Conservation (phyloP, 2,888 invertebrate genomes). For the Aphidius colemani region DNA sequence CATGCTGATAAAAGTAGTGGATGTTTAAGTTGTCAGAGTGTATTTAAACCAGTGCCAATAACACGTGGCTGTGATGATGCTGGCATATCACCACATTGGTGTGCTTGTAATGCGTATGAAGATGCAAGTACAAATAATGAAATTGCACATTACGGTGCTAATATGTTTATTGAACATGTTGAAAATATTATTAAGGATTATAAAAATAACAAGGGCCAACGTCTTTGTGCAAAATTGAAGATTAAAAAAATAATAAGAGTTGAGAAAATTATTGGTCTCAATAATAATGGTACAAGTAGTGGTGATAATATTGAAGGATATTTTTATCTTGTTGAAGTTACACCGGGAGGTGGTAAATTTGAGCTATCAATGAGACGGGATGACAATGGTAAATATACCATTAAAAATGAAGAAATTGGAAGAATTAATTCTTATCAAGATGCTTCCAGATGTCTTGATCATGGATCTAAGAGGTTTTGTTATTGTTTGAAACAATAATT, state of each 20-base stretch:
- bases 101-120: slow-evolving; percentile 72
- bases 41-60: slow-evolving; percentile 66
- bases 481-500: slow-evolving; percentile 43
- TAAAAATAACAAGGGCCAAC: slow-evolving; percentile 44
- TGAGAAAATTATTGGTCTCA: slow-evolving; percentile 62
- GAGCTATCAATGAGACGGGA: slow-evolving; percentile 69
- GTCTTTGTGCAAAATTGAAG: slow-evolving; percentile 63
- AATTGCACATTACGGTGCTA: slow-evolving; percentile 64
- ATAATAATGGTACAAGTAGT: slow-evolving; percentile 30
- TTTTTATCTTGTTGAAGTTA: slow-evolving; percentile 72
- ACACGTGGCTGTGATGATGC: slow-evolving; percentile 73
- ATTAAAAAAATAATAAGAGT: slow-evolving; percentile 64
- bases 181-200: slow-evolving; percentile 49
- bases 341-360: slow-evolving; percentile 71
- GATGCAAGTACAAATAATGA: slow-evolving; percentile 60
- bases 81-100: slow-evolving; percentile 75
- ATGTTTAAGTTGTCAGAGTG: slow-evolving; percentile 71
- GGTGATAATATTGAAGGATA: slow-evolving; percentile 62
- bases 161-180: slow-evolving; percentile 60
- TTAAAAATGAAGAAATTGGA: slow-evolving; percentile 52
- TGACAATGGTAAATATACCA: slow-evolving; percentile 46
- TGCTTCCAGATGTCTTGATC: slow-evolving; percentile 49
- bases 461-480: slow-evolving; percentile 53
- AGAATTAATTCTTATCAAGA: slow-evolving; percentile 50
- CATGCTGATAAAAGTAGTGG: slow-evolving; percentile 59